Conservation (phyloP, 2,888 invertebrate species). For the Carpatolechia fugitivella region DNA sequence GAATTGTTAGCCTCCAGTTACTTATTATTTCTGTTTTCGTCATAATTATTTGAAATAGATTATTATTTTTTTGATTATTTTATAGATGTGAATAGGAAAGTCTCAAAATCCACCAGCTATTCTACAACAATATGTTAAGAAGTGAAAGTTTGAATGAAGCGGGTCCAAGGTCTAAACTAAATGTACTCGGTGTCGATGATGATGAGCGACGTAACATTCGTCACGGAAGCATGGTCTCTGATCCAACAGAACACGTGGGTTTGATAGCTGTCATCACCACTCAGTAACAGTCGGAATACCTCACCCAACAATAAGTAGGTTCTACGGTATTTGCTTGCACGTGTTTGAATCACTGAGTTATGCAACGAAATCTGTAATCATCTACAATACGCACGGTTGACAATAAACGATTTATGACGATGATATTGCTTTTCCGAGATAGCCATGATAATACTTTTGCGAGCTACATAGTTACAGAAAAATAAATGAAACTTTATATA, state of each 20-base stretch:
- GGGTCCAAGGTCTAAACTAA: constrained; percentile 37
- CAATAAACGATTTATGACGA: constrained; percentile 6
- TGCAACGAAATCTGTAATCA: constrained; percentile 6
- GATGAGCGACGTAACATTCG: constrained; percentile 32
- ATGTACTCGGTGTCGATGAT: constrained; percentile 42
- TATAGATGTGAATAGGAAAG: too few relatives aligned
- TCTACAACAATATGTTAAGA: constrained; percentile 47
- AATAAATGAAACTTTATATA: too few relatives aligned
- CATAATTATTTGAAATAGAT: too few relatives aligned
- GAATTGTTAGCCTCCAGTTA: too few relatives aligned
- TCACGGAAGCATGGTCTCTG: constrained; percentile 31
- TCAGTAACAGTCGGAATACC: background rate
- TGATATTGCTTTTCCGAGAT: constrained; percentile 1
- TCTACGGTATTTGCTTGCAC: background rate
- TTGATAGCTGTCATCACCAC: constrained; percentile 22
- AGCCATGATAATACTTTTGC: too few relatives aligned
- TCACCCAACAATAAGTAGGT: background rate
- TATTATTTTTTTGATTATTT: too few relatives aligned
- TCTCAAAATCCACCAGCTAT: constrained; percentile 25
- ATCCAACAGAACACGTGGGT: constrained; percentile 27
- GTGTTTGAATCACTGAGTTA: constrained; percentile 10
- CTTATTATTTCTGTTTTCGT: too few relatives aligned
- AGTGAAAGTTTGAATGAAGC: constrained; percentile 60
- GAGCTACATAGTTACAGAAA: too few relatives aligned
- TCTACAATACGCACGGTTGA: constrained; percentile 5